A percentile compares a stretch with the other conserved stretches of the same genome.
These are phyloP conservation scores for Microctenopoma stevenorrisi DNA, from an alignment of 2,797 vertebrate genomes.

Conservation along the genomic window DNA sequence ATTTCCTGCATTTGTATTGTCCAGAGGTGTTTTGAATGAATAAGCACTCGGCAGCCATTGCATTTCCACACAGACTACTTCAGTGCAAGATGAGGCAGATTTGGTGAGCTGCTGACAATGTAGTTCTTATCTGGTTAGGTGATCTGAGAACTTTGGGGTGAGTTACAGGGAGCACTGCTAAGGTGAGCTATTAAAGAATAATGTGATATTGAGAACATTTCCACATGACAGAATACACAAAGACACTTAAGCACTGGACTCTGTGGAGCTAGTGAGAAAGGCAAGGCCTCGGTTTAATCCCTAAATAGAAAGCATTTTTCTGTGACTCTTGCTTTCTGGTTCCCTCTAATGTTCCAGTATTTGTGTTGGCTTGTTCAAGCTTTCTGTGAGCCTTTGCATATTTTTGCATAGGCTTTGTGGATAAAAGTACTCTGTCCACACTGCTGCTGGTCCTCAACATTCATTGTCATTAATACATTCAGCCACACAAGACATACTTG, in stretches of 20 bases:
- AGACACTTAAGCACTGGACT: conserved; percentile 45
- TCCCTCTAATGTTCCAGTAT: conserved; percentile 10
- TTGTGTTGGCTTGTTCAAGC: conserved; percentile 17
- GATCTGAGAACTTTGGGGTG: conserved; percentile 85
- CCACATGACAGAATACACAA: conserved; percentile 62
- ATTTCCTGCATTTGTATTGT: conserved; percentile 25
- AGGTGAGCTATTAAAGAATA: conserved; percentile 86
- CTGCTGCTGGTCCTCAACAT: conserved; percentile 14
- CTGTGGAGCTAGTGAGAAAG: conserved; percentile 21
- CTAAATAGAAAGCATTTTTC: conserved; percentile 23
- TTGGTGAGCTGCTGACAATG: conserved; percentile 76
- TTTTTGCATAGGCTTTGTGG: conserved; percentile 47
- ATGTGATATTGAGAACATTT: conserved; percentile 85
- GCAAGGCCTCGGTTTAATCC: conserved; percentile 11
- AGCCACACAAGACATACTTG: conserved; percentile 1
- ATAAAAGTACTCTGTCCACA: conserved; percentile 11
- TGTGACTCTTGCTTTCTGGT: conserved; percentile 9
- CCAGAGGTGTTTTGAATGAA: conserved; percentile 47
- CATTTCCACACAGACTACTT: conserved; percentile 39
- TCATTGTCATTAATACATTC: conserved; percentile 23
- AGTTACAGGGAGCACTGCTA: conserved; percentile 77
- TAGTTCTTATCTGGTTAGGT: conserved; percentile 82
- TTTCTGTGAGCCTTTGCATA: conserved; percentile 49
- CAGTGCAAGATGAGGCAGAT: conserved; percentile 68
- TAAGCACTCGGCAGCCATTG: conserved; percentile 15